A percentile compares a stretch with the other conserved stretches of the same genome.
Evolutionary conservation across 2,797 vertebrate genomes (phyloP).

Genomic region (Rhinichthys osculus): DNA sequence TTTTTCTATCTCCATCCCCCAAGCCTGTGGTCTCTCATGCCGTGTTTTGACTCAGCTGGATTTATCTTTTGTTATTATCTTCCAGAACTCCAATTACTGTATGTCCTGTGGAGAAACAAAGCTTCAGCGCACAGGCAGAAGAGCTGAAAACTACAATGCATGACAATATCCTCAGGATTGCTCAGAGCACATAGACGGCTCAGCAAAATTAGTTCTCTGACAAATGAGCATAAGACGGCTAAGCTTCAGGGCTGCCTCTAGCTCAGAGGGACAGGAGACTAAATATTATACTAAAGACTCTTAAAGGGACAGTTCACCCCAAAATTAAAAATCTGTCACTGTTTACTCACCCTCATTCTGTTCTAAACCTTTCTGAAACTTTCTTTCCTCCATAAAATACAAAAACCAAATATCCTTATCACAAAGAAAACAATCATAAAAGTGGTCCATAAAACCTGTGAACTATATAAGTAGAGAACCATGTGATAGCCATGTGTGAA

Average conservation of each 20-base stretch:
- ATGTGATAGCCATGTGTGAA: background rate
- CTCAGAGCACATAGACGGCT: constrained; percentile 48
- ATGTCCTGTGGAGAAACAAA: constrained; percentile 74
- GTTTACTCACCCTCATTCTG: background rate
- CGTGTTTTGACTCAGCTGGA: constrained; percentile 66
- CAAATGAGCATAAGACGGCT: constrained; percentile 61
- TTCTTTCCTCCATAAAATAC: background rate
- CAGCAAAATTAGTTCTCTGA: constrained; percentile 67
- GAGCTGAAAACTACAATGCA: constrained; percentile 63
- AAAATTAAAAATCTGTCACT: background rate
- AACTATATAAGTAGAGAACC: background rate
- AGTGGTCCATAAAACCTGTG: background rate
- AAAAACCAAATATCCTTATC: background rate
- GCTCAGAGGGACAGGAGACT: constrained; percentile 44
- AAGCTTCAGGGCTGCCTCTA: constrained; percentile 55
- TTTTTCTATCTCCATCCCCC: constrained; percentile 32
- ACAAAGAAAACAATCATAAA: background rate
- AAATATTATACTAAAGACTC: constrained; percentile 29
- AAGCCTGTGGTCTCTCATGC: constrained; percentile 54
- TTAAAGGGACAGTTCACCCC: background rate
- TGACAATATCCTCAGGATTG: constrained; percentile 71
- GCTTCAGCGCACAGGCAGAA: constrained; percentile 63
- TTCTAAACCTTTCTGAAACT: background rate
- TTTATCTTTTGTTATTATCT: constrained; percentile 74
- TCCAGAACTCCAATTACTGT: constrained; percentile 71